Percentiles rank a stretch among this genome's conserved stretches.
Evolutionary conservation across 2,888 invertebrate genomes (phyloP).

Genomic region (Dicranocentrus wangi): DNA sequence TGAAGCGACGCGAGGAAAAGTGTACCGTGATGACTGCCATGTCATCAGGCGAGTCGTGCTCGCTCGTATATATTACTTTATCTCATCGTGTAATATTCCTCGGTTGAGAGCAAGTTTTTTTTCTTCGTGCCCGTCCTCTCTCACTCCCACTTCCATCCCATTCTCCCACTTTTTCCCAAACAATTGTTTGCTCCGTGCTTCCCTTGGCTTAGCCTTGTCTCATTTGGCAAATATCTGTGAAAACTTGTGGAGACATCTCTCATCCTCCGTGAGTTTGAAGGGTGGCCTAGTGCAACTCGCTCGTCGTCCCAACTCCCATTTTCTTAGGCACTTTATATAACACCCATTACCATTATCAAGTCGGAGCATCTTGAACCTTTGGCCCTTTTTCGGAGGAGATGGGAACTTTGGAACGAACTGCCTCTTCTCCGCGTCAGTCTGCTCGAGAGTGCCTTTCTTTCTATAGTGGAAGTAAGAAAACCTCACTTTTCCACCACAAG

Average conservation of each 20-base stretch:
- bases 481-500: not conserved
- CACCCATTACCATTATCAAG: slow-evolving; percentile 42
- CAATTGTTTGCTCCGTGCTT: slow-evolving; percentile 14
- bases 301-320: too few relatives aligned
- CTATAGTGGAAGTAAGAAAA: too few relatives aligned
- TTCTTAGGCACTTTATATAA: too few relatives aligned
- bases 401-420: too few relatives aligned
- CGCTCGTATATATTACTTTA: slow-evolving; percentile 11
- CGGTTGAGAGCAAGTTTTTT: slow-evolving; percentile 1
- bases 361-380: slow-evolving; percentile 48
- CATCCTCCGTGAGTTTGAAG: not conserved
- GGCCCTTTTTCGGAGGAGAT: too few relatives aligned
- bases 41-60: too few relatives aligned
- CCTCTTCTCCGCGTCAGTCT: too few relatives aligned
- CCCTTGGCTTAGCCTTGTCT: slow-evolving; percentile 42
- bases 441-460: too few relatives aligned
- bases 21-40: not conserved
- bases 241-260: slow-evolving; percentile 33
- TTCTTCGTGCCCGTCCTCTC: slow-evolving; percentile 7
- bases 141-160: not conserved
- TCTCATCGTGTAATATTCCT: not conserved
- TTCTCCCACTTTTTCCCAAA: slow-evolving; percentile 7
- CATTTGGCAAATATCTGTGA: slow-evolving; percentile 41
- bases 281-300: too few relatives aligned
- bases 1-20: not conserved